These are phyloP conservation scores for Ectropis crepuscularia DNA, from an alignment of 2,888 invertebrate species.

Conservation along the genomic window DNA sequence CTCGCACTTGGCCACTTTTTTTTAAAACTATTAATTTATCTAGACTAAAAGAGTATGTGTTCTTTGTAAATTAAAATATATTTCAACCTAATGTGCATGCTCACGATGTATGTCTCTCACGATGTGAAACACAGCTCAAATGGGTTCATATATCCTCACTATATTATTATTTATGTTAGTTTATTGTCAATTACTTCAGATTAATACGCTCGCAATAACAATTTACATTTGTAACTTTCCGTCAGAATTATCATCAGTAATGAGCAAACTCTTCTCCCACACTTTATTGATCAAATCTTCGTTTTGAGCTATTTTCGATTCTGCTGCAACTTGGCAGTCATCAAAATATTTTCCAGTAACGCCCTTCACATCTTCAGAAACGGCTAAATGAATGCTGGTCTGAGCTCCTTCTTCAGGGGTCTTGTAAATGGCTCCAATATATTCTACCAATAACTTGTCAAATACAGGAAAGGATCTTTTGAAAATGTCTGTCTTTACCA, in stretches of 20 bases:
- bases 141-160: too few relatives aligned
- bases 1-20: too few relatives aligned
- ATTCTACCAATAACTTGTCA: constrained; percentile 78
- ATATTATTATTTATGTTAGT: too few relatives aligned
- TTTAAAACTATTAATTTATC: too few relatives aligned
- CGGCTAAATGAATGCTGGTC: constrained; percentile 89
- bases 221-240: too few relatives aligned
- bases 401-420: constrained; percentile 91
- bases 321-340: constrained; percentile 87
- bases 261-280: constrained; percentile 85
- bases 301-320: constrained; percentile 84
- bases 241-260: constrained; percentile 40
- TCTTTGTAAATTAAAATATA: too few relatives aligned
- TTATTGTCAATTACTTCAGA: too few relatives aligned
- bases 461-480: constrained; percentile 76
- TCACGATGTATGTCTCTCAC: too few relatives aligned
- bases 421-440: constrained; percentile 87
- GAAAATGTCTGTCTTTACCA: constrained; percentile 92
- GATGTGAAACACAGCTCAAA: too few relatives aligned
- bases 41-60: too few relatives aligned
- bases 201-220: too few relatives aligned
- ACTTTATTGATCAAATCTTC: constrained; percentile 88
- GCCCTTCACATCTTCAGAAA: constrained; percentile 88
- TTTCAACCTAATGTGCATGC: too few relatives aligned
- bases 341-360: constrained; percentile 90